These are phyloP conservation scores for Tetropium fuscum DNA, from an alignment of 2,888 invertebrate species.

Conservation along the genomic window DNA sequence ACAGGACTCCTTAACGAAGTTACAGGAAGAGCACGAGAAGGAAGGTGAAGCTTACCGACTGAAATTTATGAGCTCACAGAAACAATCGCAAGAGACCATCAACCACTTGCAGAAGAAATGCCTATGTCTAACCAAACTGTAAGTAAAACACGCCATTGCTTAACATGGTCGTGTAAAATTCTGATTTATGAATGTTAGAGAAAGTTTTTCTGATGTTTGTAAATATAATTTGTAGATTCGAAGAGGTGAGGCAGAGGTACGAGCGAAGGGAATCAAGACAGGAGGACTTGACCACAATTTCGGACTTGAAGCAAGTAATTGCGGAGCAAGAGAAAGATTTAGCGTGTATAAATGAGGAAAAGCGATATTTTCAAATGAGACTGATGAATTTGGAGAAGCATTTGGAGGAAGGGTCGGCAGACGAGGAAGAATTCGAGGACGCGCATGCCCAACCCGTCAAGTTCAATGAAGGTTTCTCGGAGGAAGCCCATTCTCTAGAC, in stretches of 20 bases:
- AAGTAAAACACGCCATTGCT: no score
- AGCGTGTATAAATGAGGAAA: slow-evolving; percentile 69
- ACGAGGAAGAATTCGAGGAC: slow-evolving; percentile 57
- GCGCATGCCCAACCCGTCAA: slow-evolving; percentile 45
- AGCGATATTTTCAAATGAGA: slow-evolving; percentile 71
- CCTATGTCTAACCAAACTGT: slow-evolving; percentile 73
- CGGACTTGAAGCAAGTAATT: slow-evolving; percentile 69
- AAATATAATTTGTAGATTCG: slow-evolving; percentile 69
- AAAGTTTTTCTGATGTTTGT: no score
- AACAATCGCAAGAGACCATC: slow-evolving; percentile 68
- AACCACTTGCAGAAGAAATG: slow-evolving; percentile 74
- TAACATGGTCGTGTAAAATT: no score
- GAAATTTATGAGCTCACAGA: slow-evolving; percentile 65
- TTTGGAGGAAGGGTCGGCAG: slow-evolving; percentile 48
- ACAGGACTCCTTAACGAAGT: slow-evolving; percentile 61
- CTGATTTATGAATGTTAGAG: no score
- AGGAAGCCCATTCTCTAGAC: slow-evolving; percentile 10
- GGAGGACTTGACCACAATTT: slow-evolving; percentile 70
- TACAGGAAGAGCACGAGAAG: slow-evolving; percentile 59
- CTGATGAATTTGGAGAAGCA: slow-evolving; percentile 59
- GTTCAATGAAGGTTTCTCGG: slow-evolving; percentile 7
- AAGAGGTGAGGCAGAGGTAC: slow-evolving; percentile 71
- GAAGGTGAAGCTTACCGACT: slow-evolving; percentile 58
- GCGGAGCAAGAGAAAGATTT: slow-evolving; percentile 72
- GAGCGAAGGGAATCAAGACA: slow-evolving; percentile 70